phyloP scores from a whole-genome alignment of 2,113 vertebrate species.

The Poeciliopsis prolifica region DNA sequence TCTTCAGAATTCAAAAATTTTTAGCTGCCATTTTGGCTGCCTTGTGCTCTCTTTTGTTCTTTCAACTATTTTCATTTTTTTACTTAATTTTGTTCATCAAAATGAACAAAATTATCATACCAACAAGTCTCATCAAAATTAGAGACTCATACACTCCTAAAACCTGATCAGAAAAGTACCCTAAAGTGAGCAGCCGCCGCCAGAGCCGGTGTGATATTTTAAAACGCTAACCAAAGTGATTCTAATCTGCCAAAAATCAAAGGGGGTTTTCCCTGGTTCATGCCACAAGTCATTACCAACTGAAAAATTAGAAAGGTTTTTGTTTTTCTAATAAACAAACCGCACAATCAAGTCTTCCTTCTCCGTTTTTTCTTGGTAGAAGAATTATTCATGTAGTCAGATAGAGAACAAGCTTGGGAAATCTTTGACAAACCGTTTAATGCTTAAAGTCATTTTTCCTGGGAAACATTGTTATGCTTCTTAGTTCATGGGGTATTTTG shows the following conservation, averaged over 20 bases:
- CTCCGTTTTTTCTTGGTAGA: background rate
- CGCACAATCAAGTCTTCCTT: background rate
- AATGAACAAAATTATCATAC: no score
- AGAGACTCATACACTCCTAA: no score
- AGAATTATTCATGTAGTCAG: background rate
- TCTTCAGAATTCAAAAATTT: no score
- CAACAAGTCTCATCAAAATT: no score
- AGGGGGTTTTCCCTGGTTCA: background rate
- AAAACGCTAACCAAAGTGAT: background rate
- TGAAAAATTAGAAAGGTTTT: background rate
- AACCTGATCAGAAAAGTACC: background rate
- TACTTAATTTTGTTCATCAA: no score
- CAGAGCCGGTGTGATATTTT: background rate
- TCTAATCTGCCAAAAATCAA: background rate
- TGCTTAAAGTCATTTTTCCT: background rate
- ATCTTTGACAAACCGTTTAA: background rate
- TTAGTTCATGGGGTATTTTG: background rate
- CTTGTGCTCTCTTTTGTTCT: no score
- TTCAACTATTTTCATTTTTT: no score
- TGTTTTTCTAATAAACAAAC: background rate
- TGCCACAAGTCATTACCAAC: background rate
- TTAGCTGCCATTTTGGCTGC: no score
- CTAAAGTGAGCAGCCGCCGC: background rate
- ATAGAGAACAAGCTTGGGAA: background rate
- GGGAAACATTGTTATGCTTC: background rate